Evolutionary conservation across 2,888 invertebrate genomes (phyloP).

Genomic region (Alloscopus bannaensis): DNA sequence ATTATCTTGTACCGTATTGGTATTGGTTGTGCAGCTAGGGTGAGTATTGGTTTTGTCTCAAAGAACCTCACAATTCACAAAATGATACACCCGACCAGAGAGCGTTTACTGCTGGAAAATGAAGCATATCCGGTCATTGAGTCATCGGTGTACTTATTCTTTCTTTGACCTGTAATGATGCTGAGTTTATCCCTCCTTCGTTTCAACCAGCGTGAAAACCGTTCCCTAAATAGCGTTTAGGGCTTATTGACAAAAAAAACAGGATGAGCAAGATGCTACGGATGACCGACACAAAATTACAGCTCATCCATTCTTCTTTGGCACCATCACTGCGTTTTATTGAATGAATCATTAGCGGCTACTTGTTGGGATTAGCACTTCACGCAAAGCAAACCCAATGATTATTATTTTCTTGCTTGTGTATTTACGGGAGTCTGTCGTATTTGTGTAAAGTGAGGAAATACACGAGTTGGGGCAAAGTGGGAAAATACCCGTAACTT

Average conservation of each 20-base stretch:
- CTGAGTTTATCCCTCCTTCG: neutral
- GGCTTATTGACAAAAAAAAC: conserved; percentile 35
- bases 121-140: conserved; percentile 52
- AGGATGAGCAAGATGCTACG: conserved; percentile 50
- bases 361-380: conserved; percentile 32
- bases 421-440: too few species aligned
- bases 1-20: neutral
- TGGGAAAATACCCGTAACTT: too few species aligned
- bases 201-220: conserved; percentile 12
- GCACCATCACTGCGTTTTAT: conserved; percentile 62
- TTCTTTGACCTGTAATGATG: neutral
- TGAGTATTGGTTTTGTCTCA: neutral
- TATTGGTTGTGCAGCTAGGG: neutral
- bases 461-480: too few species aligned
- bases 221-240: conserved; percentile 39
- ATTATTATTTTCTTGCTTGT: too few species aligned
- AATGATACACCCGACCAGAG: conserved; percentile 16
- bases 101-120: conserved; percentile 45
- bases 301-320: conserved; percentile 39
- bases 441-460: too few species aligned
- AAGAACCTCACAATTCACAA: neutral
- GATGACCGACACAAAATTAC: conserved; percentile 53
- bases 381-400: too few species aligned
- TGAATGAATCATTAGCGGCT: conserved; percentile 64
- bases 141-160: conserved; percentile 24